Evolutionary conservation across 2,797 vertebrate species (phyloP), one percentile per base, ranked within the genome.

Genomic region (Sciaenops ocellatus): DNA sequence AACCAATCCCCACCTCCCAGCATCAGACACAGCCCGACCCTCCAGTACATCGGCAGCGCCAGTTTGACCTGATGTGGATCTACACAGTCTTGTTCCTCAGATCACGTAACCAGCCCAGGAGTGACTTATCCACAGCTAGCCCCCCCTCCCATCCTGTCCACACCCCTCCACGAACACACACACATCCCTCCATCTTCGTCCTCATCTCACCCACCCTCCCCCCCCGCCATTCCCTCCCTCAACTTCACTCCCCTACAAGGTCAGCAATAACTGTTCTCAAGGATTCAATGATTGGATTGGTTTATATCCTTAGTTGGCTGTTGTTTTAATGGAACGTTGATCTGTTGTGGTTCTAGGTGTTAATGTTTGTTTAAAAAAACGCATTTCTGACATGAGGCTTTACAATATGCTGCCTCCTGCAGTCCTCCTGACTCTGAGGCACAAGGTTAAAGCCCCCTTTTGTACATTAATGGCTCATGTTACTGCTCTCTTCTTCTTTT

Each of bases 221-320:
- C 57, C 77, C 20, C 22, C 68, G 48, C 30, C 51, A 20, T 22
- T 70, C 51, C 30, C 51, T 34, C 15, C 16, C 69, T 54, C 42
- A 28, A 56, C 28, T 41, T 28, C 84, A 74, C 71, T 51, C 81
- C 84, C 82, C 73, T 82, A 88, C 90, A 90, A 93, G 74, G 87
- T 95, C 94, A 96, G 95, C 95, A 96, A 96, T 96, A 96, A 96
- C 93, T 93, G 85, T 93, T 95, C 95, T 95, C 93, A 95, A 95
- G 95, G 95, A 95, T 95, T 95, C 92, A 92, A 80, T 89, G 88
- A 93, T 94, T 89, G 87, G 88, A 91, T 95, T 94, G 88, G 90
- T 90, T 90, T 90, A 87, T 91, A 89, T 90, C 85, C 76, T 89
- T 91, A 92, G 84, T 89, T 90, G 84, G 90, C 83, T 90, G 83